These are phyloP conservation scores for Drosophila flavopinicola DNA, from an alignment of 2,888 invertebrate species.

Conservation along the genomic window DNA sequence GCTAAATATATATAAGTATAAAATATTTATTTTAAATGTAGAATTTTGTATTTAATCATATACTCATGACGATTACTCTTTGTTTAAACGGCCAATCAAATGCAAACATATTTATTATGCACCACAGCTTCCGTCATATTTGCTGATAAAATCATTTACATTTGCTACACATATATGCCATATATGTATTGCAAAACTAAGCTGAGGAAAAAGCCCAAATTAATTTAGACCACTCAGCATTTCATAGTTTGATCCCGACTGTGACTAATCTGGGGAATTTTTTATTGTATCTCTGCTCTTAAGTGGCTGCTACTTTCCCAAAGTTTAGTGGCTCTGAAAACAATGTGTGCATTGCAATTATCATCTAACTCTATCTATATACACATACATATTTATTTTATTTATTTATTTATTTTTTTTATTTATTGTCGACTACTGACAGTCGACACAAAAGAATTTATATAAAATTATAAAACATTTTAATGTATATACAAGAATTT, in stretches of 20 bases:
- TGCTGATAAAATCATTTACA: slow-evolving; percentile 31
- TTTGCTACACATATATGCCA: background rate
- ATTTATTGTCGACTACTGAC: no score
- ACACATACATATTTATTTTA: background rate
- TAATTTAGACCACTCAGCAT: slow-evolving; percentile 1
- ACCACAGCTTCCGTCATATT: slow-evolving; percentile 21
- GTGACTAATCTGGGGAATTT: slow-evolving; percentile 60
- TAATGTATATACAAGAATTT: no score
- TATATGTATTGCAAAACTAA: background rate
- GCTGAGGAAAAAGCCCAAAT: slow-evolving; percentile 17
- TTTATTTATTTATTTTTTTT: no score
- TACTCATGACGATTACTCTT: background rate
- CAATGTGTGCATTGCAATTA: slow-evolving; percentile 51
- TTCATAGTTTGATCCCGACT: slow-evolving; percentile 17
- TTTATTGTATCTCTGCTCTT: background rate
- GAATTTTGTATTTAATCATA: no score
- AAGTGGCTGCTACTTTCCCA: slow-evolving; percentile 28
- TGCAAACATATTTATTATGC: slow-evolving; percentile 20
- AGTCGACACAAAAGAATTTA: no score
- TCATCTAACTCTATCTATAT: slow-evolving; percentile 17
- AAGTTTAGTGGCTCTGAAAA: slow-evolving; percentile 1
- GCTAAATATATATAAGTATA: no score
- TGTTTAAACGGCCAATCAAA: slow-evolving; percentile 23
- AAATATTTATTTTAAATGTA: no score
- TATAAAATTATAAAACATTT: no score